Percentiles rank a stretch among this genome's conserved stretches.
Conservation (phyloP, 1,140 invertebrate genomes). For the Papilio helenus region DNA sequence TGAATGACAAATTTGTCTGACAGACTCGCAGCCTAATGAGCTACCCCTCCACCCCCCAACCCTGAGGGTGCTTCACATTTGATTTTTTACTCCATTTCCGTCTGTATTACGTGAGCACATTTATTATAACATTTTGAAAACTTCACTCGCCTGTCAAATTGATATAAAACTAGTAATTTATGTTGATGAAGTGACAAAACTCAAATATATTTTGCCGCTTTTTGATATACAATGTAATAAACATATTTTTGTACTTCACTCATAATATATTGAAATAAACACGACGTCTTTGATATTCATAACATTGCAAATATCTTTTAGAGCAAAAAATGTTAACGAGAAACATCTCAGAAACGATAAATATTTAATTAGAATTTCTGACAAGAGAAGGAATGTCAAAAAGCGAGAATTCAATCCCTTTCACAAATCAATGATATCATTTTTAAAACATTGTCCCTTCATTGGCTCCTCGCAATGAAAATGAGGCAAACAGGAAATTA, state of each 20-base stretch:
- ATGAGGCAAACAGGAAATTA: constrained; percentile 17
- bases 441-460: constrained; percentile 12
- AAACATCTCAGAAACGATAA: not conserved
- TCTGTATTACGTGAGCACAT: not conserved
- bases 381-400: constrained; percentile 2
- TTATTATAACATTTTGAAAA: not conserved
- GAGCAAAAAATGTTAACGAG: not conserved
- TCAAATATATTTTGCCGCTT: not conserved
- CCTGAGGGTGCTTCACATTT: not conserved
- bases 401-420: not conserved
- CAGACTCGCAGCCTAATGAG: constrained; percentile 24
- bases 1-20: constrained; percentile 25
- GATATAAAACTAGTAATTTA: not conserved
- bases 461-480: not conserved
- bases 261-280: not conserved
- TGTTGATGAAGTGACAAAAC: not conserved
- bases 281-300: not conserved
- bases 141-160: not conserved
- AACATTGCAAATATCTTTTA: not conserved
- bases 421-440: constrained; percentile 16
- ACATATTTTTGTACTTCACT: not conserved
- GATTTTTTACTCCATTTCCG: not conserved
- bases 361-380: not conserved
- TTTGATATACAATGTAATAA: not conserved
- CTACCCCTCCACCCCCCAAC: not conserved